Conservation (phyloP, 2,113 vertebrate genomes). For the Acrocephalus kingi region DNA sequence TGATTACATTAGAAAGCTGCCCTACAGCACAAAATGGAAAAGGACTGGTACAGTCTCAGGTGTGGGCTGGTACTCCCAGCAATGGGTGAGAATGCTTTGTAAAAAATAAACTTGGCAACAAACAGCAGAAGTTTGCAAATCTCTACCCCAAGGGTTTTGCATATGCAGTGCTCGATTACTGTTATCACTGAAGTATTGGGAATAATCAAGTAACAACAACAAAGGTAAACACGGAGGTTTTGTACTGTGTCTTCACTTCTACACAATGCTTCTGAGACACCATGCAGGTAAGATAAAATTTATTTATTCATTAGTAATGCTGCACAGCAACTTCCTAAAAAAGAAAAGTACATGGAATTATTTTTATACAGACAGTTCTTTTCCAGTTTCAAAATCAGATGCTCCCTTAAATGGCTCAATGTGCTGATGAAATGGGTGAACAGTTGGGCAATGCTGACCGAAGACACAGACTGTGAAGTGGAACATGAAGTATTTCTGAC, state of each 20-base stretch:
- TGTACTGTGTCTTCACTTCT: background rate
- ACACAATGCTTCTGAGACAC: background rate
- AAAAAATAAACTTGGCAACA: slow-evolving; percentile 28
- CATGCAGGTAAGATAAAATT: background rate
- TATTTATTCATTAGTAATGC: background rate
- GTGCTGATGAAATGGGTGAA: background rate
- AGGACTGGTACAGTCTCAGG: background rate
- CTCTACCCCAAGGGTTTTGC: slow-evolving; percentile 33
- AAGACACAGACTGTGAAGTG: background rate
- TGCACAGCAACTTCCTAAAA: background rate
- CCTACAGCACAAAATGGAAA: background rate
- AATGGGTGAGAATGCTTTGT: background rate
- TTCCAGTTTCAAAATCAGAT: background rate
- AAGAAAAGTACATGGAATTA: background rate
- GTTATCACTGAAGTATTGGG: slow-evolving; percentile 43
- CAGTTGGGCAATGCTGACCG: slow-evolving; percentile 8
- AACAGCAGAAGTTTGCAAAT: slow-evolving; percentile 30
- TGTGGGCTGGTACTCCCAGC: background rate
- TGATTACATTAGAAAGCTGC: background rate
- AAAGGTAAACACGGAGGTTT: slow-evolving; percentile 24
- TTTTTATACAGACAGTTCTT: background rate
- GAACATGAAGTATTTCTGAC: background rate
- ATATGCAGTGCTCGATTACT: slow-evolving; percentile 33
- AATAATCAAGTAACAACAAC: slow-evolving; percentile 38
- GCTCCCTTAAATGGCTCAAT: background rate